These are phyloP conservation scores for Drosophila pachea DNA, from an alignment of 1,140 invertebrate genomes.

Conservation along the genomic window DNA sequence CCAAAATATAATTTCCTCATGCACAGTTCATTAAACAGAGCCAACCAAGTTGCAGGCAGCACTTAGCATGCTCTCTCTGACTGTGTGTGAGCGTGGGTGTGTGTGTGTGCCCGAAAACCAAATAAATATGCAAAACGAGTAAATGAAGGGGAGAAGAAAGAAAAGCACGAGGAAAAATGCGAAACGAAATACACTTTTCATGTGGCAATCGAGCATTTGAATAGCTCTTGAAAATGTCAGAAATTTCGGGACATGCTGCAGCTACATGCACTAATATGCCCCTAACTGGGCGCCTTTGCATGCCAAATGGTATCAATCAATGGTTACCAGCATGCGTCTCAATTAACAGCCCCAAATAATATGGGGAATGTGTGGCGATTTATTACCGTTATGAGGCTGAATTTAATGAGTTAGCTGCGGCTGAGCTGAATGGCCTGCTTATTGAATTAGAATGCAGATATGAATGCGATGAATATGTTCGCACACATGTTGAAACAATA, in stretches of 20 bases:
- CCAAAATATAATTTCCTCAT: slow-evolving; percentile 74
- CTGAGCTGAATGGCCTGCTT: slow-evolving; percentile 16
- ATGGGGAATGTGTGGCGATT: slow-evolving; percentile 19
- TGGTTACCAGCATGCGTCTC: neutral
- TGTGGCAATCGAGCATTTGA: neutral
- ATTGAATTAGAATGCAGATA: slow-evolving; percentile 56
- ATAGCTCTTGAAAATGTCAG: neutral
- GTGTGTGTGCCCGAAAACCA: slow-evolving; percentile 10
- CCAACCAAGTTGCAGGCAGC: slow-evolving; percentile 58
- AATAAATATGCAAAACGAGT: slow-evolving; percentile 48
- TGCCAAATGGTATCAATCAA: slow-evolving; percentile 10
- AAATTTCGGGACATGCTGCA: neutral
- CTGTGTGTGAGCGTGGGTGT: neutral
- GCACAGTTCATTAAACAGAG: slow-evolving; percentile 72
- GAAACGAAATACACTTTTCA: neutral
- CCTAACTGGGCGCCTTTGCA: neutral
- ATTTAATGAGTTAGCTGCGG: slow-evolving; percentile 30
- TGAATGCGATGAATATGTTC: neutral
- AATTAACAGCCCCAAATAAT: slow-evolving; percentile 17
- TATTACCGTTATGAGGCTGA: slow-evolving; percentile 17
- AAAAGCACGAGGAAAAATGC: slow-evolving; percentile 5
- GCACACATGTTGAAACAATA: slow-evolving; percentile 24
- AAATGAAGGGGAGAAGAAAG: neutral
- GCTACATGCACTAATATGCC: neutral
- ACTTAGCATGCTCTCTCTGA: slow-evolving; percentile 27